Percentiles rank a stretch among this genome's conserved stretches.
Conservation (phyloP, 2,113 vertebrate species). For the Cebidichthys violaceus region DNA sequence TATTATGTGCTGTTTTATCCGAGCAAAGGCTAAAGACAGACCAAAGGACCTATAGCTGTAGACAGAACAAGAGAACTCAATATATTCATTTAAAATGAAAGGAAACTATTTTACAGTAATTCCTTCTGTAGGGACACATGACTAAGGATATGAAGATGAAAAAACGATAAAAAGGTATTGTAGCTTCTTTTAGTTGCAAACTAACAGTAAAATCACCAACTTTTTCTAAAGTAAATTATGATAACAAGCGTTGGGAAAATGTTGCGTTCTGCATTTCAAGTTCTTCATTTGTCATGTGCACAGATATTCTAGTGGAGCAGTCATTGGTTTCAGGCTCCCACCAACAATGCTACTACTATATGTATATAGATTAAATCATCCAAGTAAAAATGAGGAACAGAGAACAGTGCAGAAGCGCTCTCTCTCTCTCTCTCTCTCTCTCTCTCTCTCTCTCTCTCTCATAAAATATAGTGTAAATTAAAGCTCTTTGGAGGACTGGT, state of each 20-base stretch:
- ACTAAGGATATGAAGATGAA: not conserved
- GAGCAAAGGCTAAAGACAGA: conserved; percentile 1
- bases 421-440: too few species aligned
- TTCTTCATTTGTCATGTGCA: not conserved
- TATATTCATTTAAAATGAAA: not conserved
- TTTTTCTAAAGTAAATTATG: not conserved
- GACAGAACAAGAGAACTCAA: not conserved
- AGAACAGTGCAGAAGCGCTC: not conserved
- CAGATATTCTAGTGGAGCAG: not conserved
- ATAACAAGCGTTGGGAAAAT: not conserved
- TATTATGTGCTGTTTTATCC: conserved; percentile 25
- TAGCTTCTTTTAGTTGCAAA: not conserved
- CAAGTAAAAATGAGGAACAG: not conserved
- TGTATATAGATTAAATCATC: not conserved
- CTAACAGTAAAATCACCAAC: not conserved
- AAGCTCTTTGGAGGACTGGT: not conserved
- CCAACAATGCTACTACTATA: not conserved
- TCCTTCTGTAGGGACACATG: not conserved
- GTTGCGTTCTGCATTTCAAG: not conserved
- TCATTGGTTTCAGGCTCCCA: not conserved
- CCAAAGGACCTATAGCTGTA: not conserved
- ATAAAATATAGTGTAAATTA: not conserved
- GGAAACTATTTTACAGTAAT: not conserved
- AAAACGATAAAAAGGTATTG: not conserved
- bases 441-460: too few species aligned